phyloP scores from a whole-genome alignment of 1,140 invertebrate genomes.

The Macrocentrus cingulum region DNA sequence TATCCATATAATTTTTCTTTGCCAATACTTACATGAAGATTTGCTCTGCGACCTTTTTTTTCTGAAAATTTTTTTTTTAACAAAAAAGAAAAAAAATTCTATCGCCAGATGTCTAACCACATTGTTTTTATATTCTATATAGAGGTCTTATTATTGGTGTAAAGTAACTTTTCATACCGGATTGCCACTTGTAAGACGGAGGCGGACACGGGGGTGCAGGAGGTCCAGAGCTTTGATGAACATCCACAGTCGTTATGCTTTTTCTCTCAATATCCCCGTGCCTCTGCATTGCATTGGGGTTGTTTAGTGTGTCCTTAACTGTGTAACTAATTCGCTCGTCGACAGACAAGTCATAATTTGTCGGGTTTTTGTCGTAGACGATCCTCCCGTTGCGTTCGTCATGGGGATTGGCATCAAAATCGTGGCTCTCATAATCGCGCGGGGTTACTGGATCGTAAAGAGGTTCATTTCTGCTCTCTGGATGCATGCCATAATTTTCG shows the following conservation, averaged over 20 bases:
- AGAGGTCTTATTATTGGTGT: too few relatives aligned
- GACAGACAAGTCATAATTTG: constrained; percentile 36
- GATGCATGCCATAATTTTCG: constrained; percentile 35
- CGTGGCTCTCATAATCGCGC: constrained; percentile 53
- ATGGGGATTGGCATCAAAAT: constrained; percentile 54
- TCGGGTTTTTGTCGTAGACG: constrained; percentile 47
- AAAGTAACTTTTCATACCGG: constrained; percentile 37
- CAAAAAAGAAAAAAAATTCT: constrained; percentile 1
- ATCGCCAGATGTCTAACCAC: too few relatives aligned
- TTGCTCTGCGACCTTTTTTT: too few relatives aligned
- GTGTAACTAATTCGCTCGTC: constrained; percentile 30
- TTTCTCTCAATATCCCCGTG: constrained; percentile 45
- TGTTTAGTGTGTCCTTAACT: constrained; percentile 35
- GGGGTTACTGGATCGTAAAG: constrained; percentile 55
- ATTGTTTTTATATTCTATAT: too few relatives aligned
- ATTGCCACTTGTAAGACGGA: constrained; percentile 52
- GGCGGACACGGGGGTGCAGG: constrained; percentile 50
- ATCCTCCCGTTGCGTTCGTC: constrained; percentile 51
- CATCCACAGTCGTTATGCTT: constrained; percentile 53
- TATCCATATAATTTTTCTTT: too few relatives aligned
- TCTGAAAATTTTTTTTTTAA: too few relatives aligned
- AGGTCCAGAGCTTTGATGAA: constrained; percentile 51
- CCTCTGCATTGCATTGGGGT: constrained; percentile 34
- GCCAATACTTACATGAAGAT: too few relatives aligned
- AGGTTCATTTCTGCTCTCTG: constrained; percentile 50